phyloP scores from a whole-genome alignment of 2,888 invertebrate species.

The Girardia tigrina region DNA sequence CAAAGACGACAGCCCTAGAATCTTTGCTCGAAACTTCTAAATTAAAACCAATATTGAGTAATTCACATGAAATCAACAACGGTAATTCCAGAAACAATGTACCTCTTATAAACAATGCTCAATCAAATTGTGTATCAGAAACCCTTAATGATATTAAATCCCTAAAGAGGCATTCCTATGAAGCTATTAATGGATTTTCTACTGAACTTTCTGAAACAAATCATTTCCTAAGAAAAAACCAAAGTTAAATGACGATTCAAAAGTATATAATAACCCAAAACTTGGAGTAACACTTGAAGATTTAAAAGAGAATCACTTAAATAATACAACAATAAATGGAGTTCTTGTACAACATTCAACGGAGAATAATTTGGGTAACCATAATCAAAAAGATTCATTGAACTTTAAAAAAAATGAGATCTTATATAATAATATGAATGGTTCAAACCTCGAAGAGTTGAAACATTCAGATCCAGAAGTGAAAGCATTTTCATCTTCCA shows the following conservation, averaged over 20 bases:
- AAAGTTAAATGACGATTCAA: background rate
- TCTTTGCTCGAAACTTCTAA: background rate
- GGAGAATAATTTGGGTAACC: background rate
- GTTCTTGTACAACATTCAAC: background rate
- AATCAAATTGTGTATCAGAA: background rate
- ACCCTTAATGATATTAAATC: background rate
- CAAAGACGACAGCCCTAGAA: background rate
- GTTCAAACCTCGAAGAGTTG: background rate
- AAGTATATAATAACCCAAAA: background rate
- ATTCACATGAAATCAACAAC: background rate
- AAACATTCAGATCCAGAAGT: background rate
- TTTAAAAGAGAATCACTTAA: background rate
- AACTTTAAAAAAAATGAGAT: no score
- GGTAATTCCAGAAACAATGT: background rate
- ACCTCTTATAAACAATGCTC: slow-evolving; percentile 2
- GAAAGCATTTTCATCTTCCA: background rate
- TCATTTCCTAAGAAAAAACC: slow-evolving; percentile 7
- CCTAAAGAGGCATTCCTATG: no score
- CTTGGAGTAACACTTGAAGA: no score
- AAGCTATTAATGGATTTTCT: slow-evolving; percentile 2
- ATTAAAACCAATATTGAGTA: background rate
- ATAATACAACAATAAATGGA: background rate
- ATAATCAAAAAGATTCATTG: background rate
- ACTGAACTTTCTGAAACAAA: background rate
- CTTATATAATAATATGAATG: background rate